phyloP scores from a whole-genome alignment of 2,888 invertebrate genomes.

The Temnothorax unifasciatus region DNA sequence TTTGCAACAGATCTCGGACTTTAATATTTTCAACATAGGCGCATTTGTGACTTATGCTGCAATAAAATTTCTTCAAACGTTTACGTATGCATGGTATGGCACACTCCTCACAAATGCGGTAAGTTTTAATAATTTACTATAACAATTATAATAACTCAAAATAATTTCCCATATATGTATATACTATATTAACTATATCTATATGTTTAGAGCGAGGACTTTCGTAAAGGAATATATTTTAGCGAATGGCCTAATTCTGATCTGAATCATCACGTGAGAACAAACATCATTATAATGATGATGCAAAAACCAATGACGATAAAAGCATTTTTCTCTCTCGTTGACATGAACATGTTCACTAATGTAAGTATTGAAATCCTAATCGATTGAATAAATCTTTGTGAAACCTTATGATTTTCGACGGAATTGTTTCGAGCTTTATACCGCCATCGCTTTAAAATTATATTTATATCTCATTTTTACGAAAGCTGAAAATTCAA shows the following conservation, averaged over 20 bases:
- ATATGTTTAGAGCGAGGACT: background rate
- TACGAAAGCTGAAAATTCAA: background rate
- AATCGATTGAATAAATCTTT: too few species aligned
- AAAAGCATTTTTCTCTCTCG: background rate
- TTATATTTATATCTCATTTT: background rate
- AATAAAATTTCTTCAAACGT: background rate
- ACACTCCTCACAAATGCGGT: background rate
- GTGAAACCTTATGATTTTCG: too few species aligned
- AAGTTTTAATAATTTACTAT: background rate
- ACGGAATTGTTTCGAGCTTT: too few species aligned
- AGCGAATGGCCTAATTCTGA: background rate
- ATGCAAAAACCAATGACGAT: background rate
- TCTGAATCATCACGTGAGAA: background rate
- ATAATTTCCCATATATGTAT: too few species aligned
- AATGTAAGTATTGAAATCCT: background rate
- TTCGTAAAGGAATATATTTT: constrained; percentile 16
- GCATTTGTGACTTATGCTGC: background rate
- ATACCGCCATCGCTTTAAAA: background rate
- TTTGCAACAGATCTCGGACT: background rate
- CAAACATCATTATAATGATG: background rate
- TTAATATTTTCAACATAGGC: background rate
- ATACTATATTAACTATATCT: too few species aligned
- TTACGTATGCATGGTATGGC: background rate
- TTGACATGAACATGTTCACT: background rate
- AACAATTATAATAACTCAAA: background rate